Evolutionary conservation across 2,888 invertebrate genomes (phyloP).

Genomic region (Scaeva pyrastri): DNA sequence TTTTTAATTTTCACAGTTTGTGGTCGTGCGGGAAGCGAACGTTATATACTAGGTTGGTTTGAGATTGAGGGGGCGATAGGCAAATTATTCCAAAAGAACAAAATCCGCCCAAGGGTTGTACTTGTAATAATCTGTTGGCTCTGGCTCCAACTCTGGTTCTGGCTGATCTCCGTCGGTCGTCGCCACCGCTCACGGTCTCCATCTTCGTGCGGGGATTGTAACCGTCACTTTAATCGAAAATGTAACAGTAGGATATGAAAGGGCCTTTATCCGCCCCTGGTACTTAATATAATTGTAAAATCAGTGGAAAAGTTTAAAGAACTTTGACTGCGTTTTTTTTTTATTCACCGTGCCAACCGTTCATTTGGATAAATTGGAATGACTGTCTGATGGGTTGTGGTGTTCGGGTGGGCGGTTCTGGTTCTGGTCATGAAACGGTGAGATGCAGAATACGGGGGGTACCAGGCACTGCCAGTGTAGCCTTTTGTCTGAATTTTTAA

Average conservation of each 20-base stretch:
- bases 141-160: background rate
- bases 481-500: slow-evolving; percentile 60
- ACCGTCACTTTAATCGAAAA: slow-evolving; percentile 69
- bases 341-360: slow-evolving; percentile 24
- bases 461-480: slow-evolving; percentile 20
- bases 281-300: slow-evolving; percentile 73
- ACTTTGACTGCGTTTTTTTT: slow-evolving; percentile 62
- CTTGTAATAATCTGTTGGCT: slow-evolving; percentile 60
- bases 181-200: slow-evolving; percentile 4
- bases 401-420: background rate
- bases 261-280: slow-evolving; percentile 43
- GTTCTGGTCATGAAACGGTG: background rate
- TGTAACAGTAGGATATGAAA: slow-evolving; percentile 59
- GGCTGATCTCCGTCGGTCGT: background rate
- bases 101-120: slow-evolving; percentile 48
- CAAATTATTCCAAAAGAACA: slow-evolving; percentile 51
- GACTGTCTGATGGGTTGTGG: background rate
- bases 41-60: background rate
- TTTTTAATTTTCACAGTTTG: slow-evolving; percentile 68
- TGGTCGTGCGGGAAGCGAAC: background rate
- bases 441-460: slow-evolving; percentile 21
- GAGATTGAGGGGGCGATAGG: slow-evolving; percentile 1
- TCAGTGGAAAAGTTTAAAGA: slow-evolving; percentile 74
- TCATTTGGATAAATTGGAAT: slow-evolving; percentile 45
- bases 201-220: slow-evolving; percentile 30